Evolutionary conservation across 2,888 invertebrate species (phyloP), one percentile per base, ranked within the genome.

Genomic region (Allygus modestus): DNA sequence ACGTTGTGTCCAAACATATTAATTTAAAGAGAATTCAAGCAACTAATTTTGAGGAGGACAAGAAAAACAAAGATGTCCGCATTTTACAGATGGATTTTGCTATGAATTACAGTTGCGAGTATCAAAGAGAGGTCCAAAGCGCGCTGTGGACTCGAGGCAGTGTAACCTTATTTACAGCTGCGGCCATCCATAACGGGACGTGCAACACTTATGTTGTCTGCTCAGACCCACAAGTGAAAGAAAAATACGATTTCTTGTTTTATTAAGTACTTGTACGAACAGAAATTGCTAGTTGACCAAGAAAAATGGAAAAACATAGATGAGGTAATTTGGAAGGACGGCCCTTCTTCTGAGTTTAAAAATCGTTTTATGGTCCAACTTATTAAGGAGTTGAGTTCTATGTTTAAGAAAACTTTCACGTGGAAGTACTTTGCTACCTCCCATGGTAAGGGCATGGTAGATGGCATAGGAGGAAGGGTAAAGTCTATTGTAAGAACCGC

Each of bases 401-500:
- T 11, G 26, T 23, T 61, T 12, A 61, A 61, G 11, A 28, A 61
- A 61, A 11, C 61, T 15, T 28, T 61, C 15, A 9, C 17, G 2
- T 61, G 61, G 61, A 61, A 61, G 61, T 61, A 61, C 17, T 61
- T 61, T 61, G 61, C 23, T n/a, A 61, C 61, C 17, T 61, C 61
- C 2, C 79, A 79, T 79, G 79, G 51, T 11, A 79, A 79, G 79
- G 79, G 51, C 23, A 79, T 79, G 15, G 79, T 79, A 5, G 79
- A 79, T 43, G 51, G 46, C 2, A 4, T 77, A 77, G 46, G 43
- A 43, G 43, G 77, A 17, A 51, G 79, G 28, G 28, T 28, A 46
- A 54, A 79, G 28, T 79, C 79, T 26, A 79, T 51, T 46, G 23
- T 79, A 26, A 79, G 79, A 79, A 79, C 79, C n/a, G 15, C 79